Evolutionary conservation across 2,888 invertebrate species (phyloP).

Genomic region (Hydriomena furcata): DNA sequence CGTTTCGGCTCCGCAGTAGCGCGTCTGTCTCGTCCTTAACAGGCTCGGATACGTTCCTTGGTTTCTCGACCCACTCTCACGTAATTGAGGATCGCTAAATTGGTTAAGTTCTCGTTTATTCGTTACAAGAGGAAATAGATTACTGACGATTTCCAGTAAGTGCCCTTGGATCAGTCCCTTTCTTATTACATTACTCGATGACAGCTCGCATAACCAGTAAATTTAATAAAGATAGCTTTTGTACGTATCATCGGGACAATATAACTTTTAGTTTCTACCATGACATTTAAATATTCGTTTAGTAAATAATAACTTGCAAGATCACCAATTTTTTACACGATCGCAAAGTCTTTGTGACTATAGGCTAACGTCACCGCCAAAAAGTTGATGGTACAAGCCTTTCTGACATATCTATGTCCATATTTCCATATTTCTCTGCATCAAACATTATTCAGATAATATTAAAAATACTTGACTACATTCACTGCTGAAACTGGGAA

Average conservation of each 20-base stretch:
- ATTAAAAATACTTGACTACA: too few species aligned
- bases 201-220: neutral
- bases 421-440: too few species aligned
- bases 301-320: too few species aligned
- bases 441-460: too few species aligned
- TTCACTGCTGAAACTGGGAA: too few species aligned
- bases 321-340: too few species aligned
- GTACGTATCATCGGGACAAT: neutral
- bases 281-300: too few species aligned
- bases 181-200: conserved; percentile 52
- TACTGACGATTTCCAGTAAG: conserved; percentile 58
- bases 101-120: conserved; percentile 62
- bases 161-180: conserved; percentile 44
- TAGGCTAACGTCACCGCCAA: too few species aligned
- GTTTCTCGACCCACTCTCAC: conserved; percentile 39
- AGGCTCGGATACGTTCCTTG: conserved; percentile 1
- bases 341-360: too few species aligned
- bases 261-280: neutral
- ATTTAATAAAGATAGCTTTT: conserved; percentile 1
- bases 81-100: conserved; percentile 63
- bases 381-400: too few species aligned
- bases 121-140: conserved; percentile 60
- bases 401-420: too few species aligned
- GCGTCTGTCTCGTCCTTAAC: neutral
- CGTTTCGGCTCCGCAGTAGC: conserved; percentile 6